phyloP scores from a whole-genome alignment of 2,797 vertebrate genomes.

The Mormyrus proboscirostris region DNA sequence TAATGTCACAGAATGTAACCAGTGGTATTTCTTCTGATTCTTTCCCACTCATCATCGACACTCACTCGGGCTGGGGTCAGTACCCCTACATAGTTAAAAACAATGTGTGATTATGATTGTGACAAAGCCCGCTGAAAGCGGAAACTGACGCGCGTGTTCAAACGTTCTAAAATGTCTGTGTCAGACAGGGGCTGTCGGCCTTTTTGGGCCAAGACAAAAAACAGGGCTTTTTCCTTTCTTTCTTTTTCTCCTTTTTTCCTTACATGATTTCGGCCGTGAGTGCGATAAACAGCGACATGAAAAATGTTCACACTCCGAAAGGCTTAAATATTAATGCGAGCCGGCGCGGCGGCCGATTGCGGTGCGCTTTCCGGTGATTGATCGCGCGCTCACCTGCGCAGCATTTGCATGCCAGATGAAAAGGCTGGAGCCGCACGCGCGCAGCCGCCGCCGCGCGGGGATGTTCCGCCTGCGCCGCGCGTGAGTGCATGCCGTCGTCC shows the following conservation, averaged over 20 bases:
- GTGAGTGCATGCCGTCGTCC: slow-evolving; percentile 52
- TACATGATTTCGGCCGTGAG: slow-evolving; percentile 18
- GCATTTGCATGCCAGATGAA: slow-evolving; percentile 72
- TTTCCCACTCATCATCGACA: neutral
- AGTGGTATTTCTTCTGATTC: neutral
- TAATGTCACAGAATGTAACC: neutral
- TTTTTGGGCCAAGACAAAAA: neutral
- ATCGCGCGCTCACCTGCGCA: slow-evolving; percentile 62
- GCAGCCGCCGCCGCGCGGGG: slow-evolving; percentile 41
- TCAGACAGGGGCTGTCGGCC: neutral
- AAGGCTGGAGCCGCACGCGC: slow-evolving; percentile 56
- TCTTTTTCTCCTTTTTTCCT: neutral
- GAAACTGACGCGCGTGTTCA: slow-evolving; percentile 6
- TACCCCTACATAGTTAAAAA: neutral
- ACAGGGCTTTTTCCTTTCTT: neutral
- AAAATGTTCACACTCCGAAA: slow-evolving; percentile 12
- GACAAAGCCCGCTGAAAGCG: neutral
- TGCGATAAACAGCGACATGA: slow-evolving; percentile 33
- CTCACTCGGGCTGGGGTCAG: neutral
- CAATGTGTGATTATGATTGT: neutral
- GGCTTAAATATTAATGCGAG: slow-evolving; percentile 63
- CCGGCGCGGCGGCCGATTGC: slow-evolving; percentile 60
- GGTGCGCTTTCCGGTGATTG: slow-evolving; percentile 66
- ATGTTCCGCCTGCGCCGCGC: slow-evolving; percentile 42
- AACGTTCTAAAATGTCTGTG: slow-evolving; percentile 4